Evolutionary conservation across 2,888 invertebrate genomes (phyloP).

Genomic region (Enchytraeus crypticus): DNA sequence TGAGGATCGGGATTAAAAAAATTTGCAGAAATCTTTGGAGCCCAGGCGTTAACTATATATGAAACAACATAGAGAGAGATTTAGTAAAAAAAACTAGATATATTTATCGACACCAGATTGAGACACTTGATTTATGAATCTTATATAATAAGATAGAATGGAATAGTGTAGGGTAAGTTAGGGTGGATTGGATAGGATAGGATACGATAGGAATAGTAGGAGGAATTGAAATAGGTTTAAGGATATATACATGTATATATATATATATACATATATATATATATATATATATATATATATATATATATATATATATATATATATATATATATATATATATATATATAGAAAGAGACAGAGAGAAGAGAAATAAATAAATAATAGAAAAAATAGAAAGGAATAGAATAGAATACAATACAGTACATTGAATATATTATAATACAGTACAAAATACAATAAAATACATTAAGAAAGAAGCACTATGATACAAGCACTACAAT

Average conservation of each 20-base stretch:
- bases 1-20: too few species aligned
- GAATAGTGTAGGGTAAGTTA: neutral
- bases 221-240: neutral
- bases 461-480: neutral
- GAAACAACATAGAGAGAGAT: too few species aligned
- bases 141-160: too few species aligned
- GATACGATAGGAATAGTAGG: neutral
- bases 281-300: neutral
- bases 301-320: neutral
- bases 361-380: neutral
- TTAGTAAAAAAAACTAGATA: too few species aligned
- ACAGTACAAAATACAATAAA: too few species aligned
- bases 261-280: neutral
- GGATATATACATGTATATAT: neutral
- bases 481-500: too few species aligned
- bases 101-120: too few species aligned
- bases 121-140: too few species aligned
- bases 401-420: neutral
- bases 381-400: neutral
- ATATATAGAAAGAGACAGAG: too few species aligned
- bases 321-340: neutral
- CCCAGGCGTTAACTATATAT: too few species aligned
- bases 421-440: too few species aligned
- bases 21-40: too few species aligned
- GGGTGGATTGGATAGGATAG: neutral